phyloP scores from a whole-genome alignment of 1,140 invertebrate species.

The Euura lappo region DNA sequence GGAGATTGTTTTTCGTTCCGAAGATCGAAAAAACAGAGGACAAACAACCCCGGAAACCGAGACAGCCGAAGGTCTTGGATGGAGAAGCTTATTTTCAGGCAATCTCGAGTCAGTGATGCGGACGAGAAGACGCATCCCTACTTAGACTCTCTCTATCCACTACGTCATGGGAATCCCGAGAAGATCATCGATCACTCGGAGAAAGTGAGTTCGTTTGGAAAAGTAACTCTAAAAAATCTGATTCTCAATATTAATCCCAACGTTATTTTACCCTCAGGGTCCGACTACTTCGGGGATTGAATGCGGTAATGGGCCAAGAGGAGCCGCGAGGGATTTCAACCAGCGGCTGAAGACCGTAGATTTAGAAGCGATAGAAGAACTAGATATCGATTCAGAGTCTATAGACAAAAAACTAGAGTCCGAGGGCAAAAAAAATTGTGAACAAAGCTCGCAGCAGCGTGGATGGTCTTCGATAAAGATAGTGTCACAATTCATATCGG shows the following conservation, averaged over 20 bases:
- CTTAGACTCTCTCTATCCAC: constrained; percentile 10
- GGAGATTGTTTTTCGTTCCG: constrained; percentile 34
- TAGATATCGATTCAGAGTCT: background rate
- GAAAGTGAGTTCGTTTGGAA: background rate
- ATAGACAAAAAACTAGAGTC: background rate
- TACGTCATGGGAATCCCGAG: background rate
- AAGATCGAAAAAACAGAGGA: constrained; percentile 21
- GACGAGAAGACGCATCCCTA: background rate
- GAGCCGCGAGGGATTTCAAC: background rate
- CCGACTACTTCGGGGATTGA: background rate
- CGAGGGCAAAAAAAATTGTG: background rate
- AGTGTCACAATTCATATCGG: background rate
- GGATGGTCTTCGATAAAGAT: background rate
- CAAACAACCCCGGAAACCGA: background rate
- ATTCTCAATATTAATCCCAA: background rate
- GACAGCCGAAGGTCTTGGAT: background rate
- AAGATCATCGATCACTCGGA: background rate
- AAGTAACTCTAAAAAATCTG: background rate
- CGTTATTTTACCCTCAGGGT: background rate
- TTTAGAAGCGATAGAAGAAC: background rate
- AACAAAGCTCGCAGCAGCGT: background rate
- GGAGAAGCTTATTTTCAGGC: background rate
- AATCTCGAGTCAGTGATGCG: background rate
- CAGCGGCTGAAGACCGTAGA: background rate
- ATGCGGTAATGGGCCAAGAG: background rate